phyloP scores from a whole-genome alignment of 2,888 invertebrate genomes.

The Hofmannophila pseudospretella region DNA sequence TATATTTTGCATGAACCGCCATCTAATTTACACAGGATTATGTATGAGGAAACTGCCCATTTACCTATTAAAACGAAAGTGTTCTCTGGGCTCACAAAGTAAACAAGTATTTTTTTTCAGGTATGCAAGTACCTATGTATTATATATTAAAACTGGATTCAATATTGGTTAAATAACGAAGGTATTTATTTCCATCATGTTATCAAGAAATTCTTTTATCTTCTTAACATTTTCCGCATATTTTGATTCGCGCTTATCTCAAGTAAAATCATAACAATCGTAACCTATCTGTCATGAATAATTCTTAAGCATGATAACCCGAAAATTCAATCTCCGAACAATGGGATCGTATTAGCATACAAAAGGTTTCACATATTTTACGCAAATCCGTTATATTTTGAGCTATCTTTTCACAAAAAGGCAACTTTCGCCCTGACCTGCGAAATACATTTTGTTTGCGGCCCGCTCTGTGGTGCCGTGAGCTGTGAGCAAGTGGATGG shows the following conservation, averaged over 20 bases:
- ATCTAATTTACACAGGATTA: no score
- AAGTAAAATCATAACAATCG: conserved; percentile 49
- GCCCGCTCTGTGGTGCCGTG: conserved; percentile 21
- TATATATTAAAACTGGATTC: no score
- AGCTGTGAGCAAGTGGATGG: conserved; percentile 31
- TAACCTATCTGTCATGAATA: conserved; percentile 67
- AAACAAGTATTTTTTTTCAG: no score
- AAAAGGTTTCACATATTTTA: conserved; percentile 77
- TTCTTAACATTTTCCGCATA: neutral
- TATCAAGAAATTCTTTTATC: no score
- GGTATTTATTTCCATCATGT: no score
- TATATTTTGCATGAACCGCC: no score
- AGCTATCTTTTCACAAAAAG: conserved; percentile 68
- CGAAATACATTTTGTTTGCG: conserved; percentile 56
- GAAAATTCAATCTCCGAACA: conserved; percentile 76
- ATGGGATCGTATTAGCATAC: conserved; percentile 76
- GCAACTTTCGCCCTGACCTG: conserved; percentile 59
- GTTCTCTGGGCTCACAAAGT: no score
- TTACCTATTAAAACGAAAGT: no score
- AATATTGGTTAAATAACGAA: no score
- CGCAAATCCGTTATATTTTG: conserved; percentile 74
- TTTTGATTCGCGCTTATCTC: conserved; percentile 19
- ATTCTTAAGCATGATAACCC: conserved; percentile 70
- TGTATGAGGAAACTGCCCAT: no score
- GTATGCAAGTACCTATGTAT: no score